phyloP scores from a whole-genome alignment of 1,140 invertebrate genomes.

The Euschistus heros region DNA sequence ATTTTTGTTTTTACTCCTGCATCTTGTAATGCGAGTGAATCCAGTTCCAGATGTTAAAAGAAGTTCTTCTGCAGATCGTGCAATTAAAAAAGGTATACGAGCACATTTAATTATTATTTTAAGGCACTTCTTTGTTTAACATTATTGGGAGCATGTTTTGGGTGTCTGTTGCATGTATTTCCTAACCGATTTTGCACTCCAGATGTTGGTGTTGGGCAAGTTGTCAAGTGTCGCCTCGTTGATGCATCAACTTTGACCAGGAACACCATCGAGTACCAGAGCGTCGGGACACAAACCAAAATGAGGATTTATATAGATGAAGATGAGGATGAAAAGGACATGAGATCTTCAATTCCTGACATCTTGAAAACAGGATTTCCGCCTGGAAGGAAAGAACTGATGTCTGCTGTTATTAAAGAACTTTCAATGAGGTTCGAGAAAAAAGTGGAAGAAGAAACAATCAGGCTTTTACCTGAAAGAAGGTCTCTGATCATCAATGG shows the following conservation, averaged over 20 bases:
- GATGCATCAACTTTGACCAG: not conserved
- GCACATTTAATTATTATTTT: too few species aligned
- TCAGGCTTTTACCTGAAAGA: not conserved
- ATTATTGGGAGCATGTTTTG: not conserved
- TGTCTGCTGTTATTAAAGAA: not conserved
- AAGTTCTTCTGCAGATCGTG: constrained; percentile 5
- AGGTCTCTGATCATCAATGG: not conserved
- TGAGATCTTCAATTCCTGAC: not conserved
- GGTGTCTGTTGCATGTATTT: constrained; percentile 8
- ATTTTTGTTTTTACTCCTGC: not conserved
- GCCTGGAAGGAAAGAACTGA: not conserved
- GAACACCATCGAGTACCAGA: not conserved
- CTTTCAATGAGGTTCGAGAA: not conserved
- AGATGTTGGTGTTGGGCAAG: constrained; percentile 9
- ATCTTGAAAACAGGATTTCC: not conserved
- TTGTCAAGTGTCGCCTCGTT: not conserved
- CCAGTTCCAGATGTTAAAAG: constrained; percentile 13
- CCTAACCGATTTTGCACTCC: not conserved
- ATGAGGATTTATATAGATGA: constrained; percentile 9
- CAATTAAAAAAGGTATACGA: not conserved
- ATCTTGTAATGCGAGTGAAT: not conserved
- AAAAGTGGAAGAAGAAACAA: not conserved
- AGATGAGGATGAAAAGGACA: not conserved
- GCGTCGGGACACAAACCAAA: constrained; percentile 14
- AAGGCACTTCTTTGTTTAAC: too few species aligned